Conservation (phyloP, 2,113 vertebrate species). For the Strix aluco region DNA sequence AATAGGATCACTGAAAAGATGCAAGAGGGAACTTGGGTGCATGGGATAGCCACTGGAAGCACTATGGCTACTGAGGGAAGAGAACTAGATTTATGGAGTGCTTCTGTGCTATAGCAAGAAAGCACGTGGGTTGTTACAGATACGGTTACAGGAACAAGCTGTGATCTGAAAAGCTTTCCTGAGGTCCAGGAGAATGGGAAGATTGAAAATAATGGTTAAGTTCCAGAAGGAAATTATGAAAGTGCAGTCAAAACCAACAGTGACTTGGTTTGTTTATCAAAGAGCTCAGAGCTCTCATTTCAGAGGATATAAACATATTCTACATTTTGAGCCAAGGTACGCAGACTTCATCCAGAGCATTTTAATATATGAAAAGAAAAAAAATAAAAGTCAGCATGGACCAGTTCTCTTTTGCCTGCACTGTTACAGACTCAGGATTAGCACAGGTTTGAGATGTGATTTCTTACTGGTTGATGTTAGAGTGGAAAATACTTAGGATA, state of each 20-base stretch:
- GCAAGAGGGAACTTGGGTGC: not conserved
- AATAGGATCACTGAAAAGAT: not conserved
- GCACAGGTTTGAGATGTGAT: not conserved
- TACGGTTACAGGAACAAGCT: not conserved
- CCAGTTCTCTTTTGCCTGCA: not conserved
- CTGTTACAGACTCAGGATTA: not conserved
- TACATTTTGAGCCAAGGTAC: not conserved
- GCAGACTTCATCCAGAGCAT: not conserved
- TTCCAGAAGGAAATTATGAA: not conserved
- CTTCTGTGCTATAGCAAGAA: not conserved
- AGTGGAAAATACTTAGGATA: not conserved
- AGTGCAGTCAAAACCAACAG: not conserved
- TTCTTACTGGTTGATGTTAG: not conserved
- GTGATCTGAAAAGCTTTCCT: not conserved
- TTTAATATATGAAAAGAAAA: not conserved
- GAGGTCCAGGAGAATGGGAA: not conserved
- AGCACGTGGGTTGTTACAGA: not conserved
- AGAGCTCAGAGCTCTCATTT: not conserved
- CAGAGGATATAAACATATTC: not conserved
- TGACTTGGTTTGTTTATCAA: not conserved
- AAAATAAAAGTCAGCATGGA: not conserved
- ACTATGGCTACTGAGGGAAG: not conserved
- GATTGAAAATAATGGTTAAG: not conserved
- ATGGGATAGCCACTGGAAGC: not conserved
- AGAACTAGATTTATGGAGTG: not conserved